A percentile compares a stretch with the other conserved stretches of the same genome.
Evolutionary conservation across 2,113 vertebrate species (phyloP).

Genomic region (Phalacrocorax aristotelis): DNA sequence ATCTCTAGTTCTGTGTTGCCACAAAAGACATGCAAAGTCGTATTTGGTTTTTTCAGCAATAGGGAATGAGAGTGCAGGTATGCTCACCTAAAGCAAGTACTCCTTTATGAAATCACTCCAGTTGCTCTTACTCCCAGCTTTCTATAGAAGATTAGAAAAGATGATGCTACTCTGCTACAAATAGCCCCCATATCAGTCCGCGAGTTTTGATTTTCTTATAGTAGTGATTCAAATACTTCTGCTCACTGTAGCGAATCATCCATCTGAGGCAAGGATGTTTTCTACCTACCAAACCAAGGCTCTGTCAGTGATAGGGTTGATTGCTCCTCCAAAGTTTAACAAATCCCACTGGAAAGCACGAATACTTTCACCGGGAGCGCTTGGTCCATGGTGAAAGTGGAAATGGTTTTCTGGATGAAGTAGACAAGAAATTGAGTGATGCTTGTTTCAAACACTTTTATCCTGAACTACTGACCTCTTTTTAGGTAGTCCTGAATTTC

Average conservation of each 20-base stretch:
- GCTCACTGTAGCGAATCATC: conserved; percentile 5
- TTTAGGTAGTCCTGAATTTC: conserved; percentile 19
- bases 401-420: conserved; percentile 52
- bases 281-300: background rate
- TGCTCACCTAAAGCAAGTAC: background rate
- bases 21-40: background rate
- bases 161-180: background rate
- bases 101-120: background rate
- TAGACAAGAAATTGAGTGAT: conserved; percentile 29
- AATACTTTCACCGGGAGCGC: background rate
- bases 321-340: background rate
- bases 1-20: background rate
- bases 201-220: background rate
- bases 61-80: background rate
- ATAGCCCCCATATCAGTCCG: background rate
- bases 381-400: conserved; percentile 19
- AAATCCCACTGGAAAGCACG: conserved; percentile 32
- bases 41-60: background rate
- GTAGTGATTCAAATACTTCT: background rate
- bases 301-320: conserved; percentile 2
- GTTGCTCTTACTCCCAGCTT: background rate
- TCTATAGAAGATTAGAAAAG: background rate
- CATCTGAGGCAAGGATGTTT: background rate
- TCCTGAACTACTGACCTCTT: conserved; percentile 19
- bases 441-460: background rate